Percentiles rank a stretch among this genome's conserved stretches.
Conservation (phyloP, 2,113 vertebrate genomes). For the Myocastor coypus region DNA sequence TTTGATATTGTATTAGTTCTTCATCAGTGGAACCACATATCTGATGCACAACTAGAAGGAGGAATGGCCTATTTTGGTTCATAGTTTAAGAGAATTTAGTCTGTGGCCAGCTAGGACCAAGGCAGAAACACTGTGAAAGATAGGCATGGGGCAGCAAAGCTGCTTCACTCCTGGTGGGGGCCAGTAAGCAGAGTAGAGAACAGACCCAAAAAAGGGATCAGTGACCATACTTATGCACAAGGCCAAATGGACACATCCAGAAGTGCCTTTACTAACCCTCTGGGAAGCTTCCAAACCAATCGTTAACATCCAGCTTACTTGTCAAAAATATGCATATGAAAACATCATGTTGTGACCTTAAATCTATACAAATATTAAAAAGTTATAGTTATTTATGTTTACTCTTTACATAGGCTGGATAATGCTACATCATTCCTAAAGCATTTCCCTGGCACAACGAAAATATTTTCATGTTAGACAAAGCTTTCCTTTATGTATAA, state of each 20-base stretch:
- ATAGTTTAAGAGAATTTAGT: not conserved
- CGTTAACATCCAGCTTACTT: not conserved
- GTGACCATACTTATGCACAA: not conserved
- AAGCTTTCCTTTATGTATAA: not conserved
- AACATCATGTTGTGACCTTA: not conserved
- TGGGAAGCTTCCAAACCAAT: not conserved
- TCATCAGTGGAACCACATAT: not conserved
- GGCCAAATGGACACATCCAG: not conserved
- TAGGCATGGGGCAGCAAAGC: not conserved
- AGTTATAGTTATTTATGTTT: not conserved
- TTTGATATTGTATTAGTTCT: not conserved
- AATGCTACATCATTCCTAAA: not conserved
- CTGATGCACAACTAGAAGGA: not conserved
- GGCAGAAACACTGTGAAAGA: not conserved
- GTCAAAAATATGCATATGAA: not conserved
- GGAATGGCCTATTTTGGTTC: not conserved
- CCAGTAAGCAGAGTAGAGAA: not conserved
- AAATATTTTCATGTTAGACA: not conserved
- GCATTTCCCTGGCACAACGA: not conserved
- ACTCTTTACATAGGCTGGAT: not conserved
- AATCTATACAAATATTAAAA: not conserved
- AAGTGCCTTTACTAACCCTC: not conserved
- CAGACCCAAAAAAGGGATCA: not conserved
- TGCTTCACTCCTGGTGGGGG: not conserved
- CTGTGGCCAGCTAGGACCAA: not conserved